Evolutionary conservation across 2,797 vertebrate genomes (phyloP).

Genomic region (Eleutherodactylus coqui): DNA sequence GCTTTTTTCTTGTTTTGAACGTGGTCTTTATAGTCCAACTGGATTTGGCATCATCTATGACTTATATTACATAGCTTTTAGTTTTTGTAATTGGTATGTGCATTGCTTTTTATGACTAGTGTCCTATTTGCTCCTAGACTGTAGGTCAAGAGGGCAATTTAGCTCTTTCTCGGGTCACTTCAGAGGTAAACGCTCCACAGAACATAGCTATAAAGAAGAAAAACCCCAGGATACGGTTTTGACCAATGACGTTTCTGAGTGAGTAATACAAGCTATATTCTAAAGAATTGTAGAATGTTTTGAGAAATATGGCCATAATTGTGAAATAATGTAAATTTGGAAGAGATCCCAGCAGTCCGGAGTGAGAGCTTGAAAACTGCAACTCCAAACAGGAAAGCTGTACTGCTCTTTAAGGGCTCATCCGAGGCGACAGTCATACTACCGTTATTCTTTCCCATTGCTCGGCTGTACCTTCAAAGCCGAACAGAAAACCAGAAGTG

Average conservation of each 20-base stretch:
- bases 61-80: neutral
- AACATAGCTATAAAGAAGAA: constrained; percentile 88
- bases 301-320: neutral
- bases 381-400: too few relatives aligned
- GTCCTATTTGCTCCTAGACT: constrained; percentile 78
- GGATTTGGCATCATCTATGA: too few relatives aligned
- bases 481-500: too few relatives aligned
- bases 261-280: neutral
- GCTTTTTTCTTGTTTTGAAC: too few relatives aligned
- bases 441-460: too few relatives aligned
- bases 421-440: too few relatives aligned
- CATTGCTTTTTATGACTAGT: neutral
- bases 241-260: constrained; percentile 69
- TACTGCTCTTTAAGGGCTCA: too few relatives aligned
- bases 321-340: neutral
- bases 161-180: constrained; percentile 94
- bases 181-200: constrained; percentile 88
- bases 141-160: constrained; percentile 95
- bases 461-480: too few relatives aligned
- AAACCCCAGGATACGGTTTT: constrained; percentile 70
- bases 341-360: neutral
- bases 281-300: neutral
- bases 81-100: neutral
- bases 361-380: too few relatives aligned
- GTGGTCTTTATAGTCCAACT: too few relatives aligned